Evolutionary conservation across 2,888 invertebrate genomes (phyloP).

Genomic region (Koerneria pararmatus): DNA sequence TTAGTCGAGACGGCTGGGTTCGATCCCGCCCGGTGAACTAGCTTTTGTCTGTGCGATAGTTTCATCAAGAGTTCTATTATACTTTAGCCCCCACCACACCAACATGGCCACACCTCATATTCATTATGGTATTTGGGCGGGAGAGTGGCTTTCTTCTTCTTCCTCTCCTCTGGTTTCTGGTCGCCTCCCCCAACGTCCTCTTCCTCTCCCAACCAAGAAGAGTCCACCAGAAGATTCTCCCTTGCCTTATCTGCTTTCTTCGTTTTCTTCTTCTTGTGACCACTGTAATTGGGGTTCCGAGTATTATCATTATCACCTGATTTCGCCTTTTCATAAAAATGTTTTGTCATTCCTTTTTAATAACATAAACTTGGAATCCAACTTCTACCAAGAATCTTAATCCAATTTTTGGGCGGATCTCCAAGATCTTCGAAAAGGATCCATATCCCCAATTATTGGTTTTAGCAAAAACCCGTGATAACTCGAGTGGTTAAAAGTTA

Average conservation of each 20-base stretch:
- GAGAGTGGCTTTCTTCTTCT: constrained; percentile 32
- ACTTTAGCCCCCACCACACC: background rate
- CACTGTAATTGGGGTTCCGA: background rate
- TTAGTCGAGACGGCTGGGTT: background rate
- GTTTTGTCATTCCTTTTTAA: no score
- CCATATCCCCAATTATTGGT: no score
- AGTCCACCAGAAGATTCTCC: no score
- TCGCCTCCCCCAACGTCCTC: constrained; percentile 20
- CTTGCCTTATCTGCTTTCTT: background rate
- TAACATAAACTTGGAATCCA: no score
- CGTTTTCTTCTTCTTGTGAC: background rate
- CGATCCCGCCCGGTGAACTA: background rate
- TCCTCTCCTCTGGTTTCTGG: constrained; percentile 35
- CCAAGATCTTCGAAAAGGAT: no score
- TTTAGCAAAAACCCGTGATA: no score
- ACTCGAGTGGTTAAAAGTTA: background rate
- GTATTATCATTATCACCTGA: background rate
- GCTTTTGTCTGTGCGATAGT: background rate
- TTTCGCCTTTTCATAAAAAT: no score
- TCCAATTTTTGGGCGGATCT: no score
- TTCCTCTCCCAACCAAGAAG: no score
- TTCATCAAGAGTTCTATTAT: background rate
- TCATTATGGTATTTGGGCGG: no score
- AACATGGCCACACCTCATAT: constrained; percentile 17
- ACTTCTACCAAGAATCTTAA: no score